Evolutionary conservation across 2,113 vertebrate species (phyloP).

Genomic region (Raphicerus campestris): DNA sequence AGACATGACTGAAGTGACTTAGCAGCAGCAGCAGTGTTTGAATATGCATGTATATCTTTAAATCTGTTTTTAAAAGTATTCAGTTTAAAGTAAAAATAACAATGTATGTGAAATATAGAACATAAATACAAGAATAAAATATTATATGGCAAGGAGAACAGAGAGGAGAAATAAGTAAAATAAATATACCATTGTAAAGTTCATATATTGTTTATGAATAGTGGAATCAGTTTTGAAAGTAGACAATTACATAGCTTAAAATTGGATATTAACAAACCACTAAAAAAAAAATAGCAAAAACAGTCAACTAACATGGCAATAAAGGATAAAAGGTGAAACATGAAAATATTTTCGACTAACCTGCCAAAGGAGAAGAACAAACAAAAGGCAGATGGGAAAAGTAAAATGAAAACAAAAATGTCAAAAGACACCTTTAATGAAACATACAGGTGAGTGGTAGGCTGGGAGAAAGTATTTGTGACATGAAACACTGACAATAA

Average conservation of each 20-base stretch:
- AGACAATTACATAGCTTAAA: not conserved
- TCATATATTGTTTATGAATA: not conserved
- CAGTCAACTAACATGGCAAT: not conserved
- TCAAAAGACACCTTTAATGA: not conserved
- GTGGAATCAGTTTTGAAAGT: not conserved
- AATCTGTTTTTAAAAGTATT: not conserved
- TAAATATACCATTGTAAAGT: not conserved
- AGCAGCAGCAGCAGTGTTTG: not conserved
- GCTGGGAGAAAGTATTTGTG: not conserved
- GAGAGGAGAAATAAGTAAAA: not conserved
- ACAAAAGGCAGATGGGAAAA: not conserved
- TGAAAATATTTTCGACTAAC: not conserved
- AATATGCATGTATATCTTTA: not conserved
- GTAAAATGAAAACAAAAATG: not conserved
- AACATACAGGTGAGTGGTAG: not conserved
- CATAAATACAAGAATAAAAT: not conserved
- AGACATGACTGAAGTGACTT: fast-evolving
- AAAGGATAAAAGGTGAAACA: not conserved
- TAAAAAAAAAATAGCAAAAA: not conserved
- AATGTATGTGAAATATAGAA: not conserved
- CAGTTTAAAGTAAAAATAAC: not conserved
- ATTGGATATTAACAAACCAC: not conserved
- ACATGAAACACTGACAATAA: not conserved
- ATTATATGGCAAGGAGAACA: not conserved
- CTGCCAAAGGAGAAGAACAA: not conserved